phyloP scores from a whole-genome alignment of 1,140 invertebrate genomes.

The Drosophila sucinea region DNA sequence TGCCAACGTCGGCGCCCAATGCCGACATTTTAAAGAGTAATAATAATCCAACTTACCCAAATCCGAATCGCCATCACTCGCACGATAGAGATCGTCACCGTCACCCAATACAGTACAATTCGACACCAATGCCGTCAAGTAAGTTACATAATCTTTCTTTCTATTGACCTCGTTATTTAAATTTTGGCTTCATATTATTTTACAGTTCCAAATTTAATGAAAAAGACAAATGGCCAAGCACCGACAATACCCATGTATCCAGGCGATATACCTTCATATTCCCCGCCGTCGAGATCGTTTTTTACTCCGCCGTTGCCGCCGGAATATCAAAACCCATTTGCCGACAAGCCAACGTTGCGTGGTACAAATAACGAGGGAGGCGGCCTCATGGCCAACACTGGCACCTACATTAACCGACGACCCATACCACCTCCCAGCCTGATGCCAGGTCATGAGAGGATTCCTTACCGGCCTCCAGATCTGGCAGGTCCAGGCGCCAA shows the following conservation, averaged over 20 bases:
- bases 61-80: conserved; percentile 84
- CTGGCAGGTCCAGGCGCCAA: conserved; percentile 35
- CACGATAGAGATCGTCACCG: conserved; percentile 75
- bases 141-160: conserved; percentile 40
- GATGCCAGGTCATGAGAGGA: conserved; percentile 90
- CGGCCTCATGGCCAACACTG: conserved; percentile 69
- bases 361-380: conserved; percentile 85
- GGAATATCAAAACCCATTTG: conserved; percentile 91
- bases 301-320: conserved; percentile 91
- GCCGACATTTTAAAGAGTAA: conserved; percentile 89
- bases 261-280: conserved; percentile 90
- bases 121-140: conserved; percentile 83
- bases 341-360: conserved; percentile 91
- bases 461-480: conserved; percentile 88
- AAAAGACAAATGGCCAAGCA: conserved; percentile 81
- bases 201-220: conserved; percentile 79
- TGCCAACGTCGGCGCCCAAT: conserved; percentile 88
- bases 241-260: conserved; percentile 84
- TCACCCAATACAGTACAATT: conserved; percentile 65
- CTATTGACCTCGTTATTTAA: background rate
- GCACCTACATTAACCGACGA: conserved; percentile 86
- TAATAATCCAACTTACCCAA: conserved; percentile 88
- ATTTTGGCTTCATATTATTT: conserved; percentile 22
- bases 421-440: conserved; percentile 90
- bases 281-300: conserved; percentile 89